A percentile compares a stretch with the other conserved stretches of the same genome.
Conservation (phyloP, 2,888 invertebrate species). For the Leptura quadrifasciata region DNA sequence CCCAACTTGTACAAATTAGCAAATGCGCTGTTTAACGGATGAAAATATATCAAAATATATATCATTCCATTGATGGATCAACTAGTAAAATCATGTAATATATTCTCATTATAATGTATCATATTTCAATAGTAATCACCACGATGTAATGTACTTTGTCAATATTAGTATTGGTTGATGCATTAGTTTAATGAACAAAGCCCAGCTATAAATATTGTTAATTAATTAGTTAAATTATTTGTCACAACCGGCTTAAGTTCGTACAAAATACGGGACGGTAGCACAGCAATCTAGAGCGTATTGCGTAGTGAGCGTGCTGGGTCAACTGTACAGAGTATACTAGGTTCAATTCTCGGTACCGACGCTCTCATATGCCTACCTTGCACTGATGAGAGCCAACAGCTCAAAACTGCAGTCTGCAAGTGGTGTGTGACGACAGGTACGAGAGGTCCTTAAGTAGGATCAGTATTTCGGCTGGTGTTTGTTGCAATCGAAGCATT, state of each 20-base stretch:
- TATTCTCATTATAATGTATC: constrained; percentile 3
- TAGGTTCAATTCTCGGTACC: no score
- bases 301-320: no score
- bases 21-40: not conserved
- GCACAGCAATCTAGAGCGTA: no score
- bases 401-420: no score
- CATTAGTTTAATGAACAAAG: constrained; percentile 9
- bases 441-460: no score
- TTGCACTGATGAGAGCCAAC: no score
- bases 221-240: not conserved
- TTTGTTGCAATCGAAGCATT: no score
- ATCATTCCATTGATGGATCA: not conserved
- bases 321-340: no score
- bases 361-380: no score
- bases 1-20: not conserved
- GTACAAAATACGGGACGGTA: no score
- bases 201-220: not conserved
- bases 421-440: no score
- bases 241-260: not conserved
- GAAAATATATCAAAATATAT: not conserved
- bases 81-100: not conserved
- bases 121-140: not conserved
- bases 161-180: not conserved
- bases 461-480: no score
- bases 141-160: not conserved